Percentiles rank a stretch among this genome's conserved stretches.
Conservation (phyloP, 2,113 vertebrate species). For the Leptobrachium ailaonicum region DNA sequence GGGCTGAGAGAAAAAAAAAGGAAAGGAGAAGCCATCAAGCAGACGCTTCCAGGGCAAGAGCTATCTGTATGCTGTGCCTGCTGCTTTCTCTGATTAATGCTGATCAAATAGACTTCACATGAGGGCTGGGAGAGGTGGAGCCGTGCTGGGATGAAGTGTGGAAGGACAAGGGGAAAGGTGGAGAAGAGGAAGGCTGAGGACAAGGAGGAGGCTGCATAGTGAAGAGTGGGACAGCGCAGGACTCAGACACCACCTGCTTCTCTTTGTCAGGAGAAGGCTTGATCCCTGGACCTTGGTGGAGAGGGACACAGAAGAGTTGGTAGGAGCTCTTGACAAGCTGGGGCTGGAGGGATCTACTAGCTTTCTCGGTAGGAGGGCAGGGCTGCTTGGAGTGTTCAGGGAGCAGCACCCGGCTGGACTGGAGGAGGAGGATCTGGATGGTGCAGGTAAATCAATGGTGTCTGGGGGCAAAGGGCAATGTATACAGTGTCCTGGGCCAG, state of each 20-base stretch:
- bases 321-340: background rate
- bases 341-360: background rate
- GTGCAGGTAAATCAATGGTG: constrained; percentile 41
- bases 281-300: background rate
- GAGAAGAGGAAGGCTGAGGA: constrained; percentile 1
- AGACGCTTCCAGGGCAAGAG: background rate
- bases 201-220: constrained; percentile 3
- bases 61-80: background rate
- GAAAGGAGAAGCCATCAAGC: constrained; percentile 17
- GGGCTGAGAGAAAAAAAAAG: constrained; percentile 4
- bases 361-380: constrained; percentile 7
- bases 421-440: constrained; percentile 38
- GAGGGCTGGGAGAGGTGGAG: constrained; percentile 33
- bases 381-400: constrained; percentile 1
- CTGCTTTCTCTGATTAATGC: background rate
- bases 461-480: background rate
- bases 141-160: background rate
- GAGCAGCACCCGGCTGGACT: constrained; percentile 2
- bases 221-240: constrained; percentile 32
- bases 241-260: constrained; percentile 35
- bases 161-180: constrained; percentile 9
- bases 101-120: background rate
- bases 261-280: constrained; percentile 33
- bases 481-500: background rate
- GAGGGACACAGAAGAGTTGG: background rate